Base-by-base conservation (phyloP, 2,888 invertebrate genomes). In the Agriopis leucophaearia region DNA sequence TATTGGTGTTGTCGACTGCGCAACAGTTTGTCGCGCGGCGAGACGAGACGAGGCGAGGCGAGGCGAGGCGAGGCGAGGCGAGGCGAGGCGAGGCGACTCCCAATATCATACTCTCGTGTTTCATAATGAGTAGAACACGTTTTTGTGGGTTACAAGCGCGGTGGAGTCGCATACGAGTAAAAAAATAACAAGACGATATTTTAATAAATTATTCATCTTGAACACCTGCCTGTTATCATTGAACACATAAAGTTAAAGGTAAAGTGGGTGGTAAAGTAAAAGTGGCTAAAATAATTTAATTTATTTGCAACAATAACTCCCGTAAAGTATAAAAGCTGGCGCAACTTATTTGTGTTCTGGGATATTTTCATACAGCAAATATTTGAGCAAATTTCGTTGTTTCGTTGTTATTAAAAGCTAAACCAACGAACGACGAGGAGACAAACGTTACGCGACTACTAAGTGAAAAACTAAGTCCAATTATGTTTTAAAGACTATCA, bases 61-160 rank as follows among this genome's bases (percentile, higher is more conserved):
- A 78, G 79, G 18, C 81, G 71, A 80, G 80, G 82, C 88, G 83
- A 88, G 18, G 27, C 71, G 60, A 78, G 79, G 35, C 81, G 71
- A 80, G 80, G 82, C 71, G 60, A 78, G 79, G 35, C 81, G 71
- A 80, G 80, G 82, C 88, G 83, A 88, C 85, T 89, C 83, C 80
- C 83, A 90, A 91, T 90, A 90, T 91, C 90, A 90, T 90, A 90
- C 90, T 86, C 91, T 90, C 90, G 89, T 88, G 87, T 92, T 92
- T 91, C 92, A 91, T 92, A 92, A 92, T 90, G 91, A 91, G 88
- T 87, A 78, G 83, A 91, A 92, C 92, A 85, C 83, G 91, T 92
- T 92, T 88, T 87, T 82, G 87, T 87, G 81, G 88, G 78, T 80
- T 85, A 83, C 74, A 66, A 81, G 68, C 65, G 78, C 81, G 48